phyloP scores from a whole-genome alignment of 2,797 vertebrate species.

The Tolypeutes matacus region DNA sequence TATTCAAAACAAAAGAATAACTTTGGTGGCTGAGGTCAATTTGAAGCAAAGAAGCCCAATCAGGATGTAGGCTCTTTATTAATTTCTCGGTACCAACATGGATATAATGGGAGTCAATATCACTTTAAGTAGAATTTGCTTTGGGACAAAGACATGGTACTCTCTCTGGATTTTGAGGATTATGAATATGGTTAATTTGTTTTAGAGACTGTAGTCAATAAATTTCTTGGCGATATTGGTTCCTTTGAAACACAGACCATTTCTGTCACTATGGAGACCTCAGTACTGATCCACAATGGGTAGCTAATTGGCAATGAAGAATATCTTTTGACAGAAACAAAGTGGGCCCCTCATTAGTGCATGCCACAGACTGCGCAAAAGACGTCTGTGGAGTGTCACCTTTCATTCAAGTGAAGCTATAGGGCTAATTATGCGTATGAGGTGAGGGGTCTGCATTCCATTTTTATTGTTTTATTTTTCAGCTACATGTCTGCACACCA shows the following conservation, averaged over 20 bases:
- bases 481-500: neutral
- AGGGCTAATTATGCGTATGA: neutral
- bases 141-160: neutral
- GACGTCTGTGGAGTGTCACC: neutral
- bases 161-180: slow-evolving; percentile 30
- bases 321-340: slow-evolving; percentile 43
- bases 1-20: slow-evolving; percentile 1
- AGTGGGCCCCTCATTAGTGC: slow-evolving; percentile 18
- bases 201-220: slow-evolving; percentile 17
- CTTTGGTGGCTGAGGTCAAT: neutral
- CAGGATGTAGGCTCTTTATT: neutral
- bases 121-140: neutral
- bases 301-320: slow-evolving; percentile 56
- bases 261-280: slow-evolving; percentile 58
- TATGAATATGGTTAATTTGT: slow-evolving; percentile 6
- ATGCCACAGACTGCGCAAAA: neutral
- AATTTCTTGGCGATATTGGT: slow-evolving; percentile 17
- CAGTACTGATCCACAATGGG: neutral
- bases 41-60: neutral
- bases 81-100: neutral
- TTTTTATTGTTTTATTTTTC: slow-evolving; percentile 19
- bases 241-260: slow-evolving; percentile 41
- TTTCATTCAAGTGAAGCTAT: neutral
- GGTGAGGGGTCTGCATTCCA: neutral
- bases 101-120: neutral